Evolutionary conservation across 2,797 vertebrate genomes (phyloP), one percentile per base, ranked within the genome.

Genomic region (Sphaeramia orbicularis): DNA sequence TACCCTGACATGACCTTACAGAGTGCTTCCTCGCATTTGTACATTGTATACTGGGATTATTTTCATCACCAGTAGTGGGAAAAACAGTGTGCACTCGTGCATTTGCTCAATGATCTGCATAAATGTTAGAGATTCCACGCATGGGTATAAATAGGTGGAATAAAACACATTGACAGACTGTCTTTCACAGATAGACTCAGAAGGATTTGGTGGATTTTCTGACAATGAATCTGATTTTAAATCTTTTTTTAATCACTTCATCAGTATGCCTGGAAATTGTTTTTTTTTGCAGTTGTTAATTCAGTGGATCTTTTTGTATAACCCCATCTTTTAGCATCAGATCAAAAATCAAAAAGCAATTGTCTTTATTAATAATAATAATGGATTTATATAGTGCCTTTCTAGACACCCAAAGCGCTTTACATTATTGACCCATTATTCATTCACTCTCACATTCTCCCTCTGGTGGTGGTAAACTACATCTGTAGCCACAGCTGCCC

Each of bases 51-150:
- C 55, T 68, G 55, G 38, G 14, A 49, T 38, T 42, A 43, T 2
- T 4, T 18, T 5, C 3, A 32, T 32, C 6, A 13, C n/a, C 45
- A 64, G 38, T 45, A 60, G 35, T 52, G 30, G 40, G n/a, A 37
- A 11, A 51, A 51, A 37, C 10, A 40, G 27, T 43, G 21, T 45
- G 1, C 24, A 11, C 7, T 41, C 10, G 38, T 44, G 10, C 27
- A 59, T 67, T 16, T 55, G 44, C 36, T 38, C 35, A 16, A 32
- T 45, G 70, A 44, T 68, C 2, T 72, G 50, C 42, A 43, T 60
- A 10, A 38, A 19, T 38, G 36, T 27, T 44, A 52, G 47, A 15
- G 48, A 44, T 57, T 70, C 44, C 35, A 18, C 3, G 0, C 35
- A 42, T 57, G 32, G 27, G 40, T 4, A 14, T 21, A 41, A 15